phyloP scores from a whole-genome alignment of 2,888 invertebrate genomes.

The Cataglyphis altisquamis region DNA sequence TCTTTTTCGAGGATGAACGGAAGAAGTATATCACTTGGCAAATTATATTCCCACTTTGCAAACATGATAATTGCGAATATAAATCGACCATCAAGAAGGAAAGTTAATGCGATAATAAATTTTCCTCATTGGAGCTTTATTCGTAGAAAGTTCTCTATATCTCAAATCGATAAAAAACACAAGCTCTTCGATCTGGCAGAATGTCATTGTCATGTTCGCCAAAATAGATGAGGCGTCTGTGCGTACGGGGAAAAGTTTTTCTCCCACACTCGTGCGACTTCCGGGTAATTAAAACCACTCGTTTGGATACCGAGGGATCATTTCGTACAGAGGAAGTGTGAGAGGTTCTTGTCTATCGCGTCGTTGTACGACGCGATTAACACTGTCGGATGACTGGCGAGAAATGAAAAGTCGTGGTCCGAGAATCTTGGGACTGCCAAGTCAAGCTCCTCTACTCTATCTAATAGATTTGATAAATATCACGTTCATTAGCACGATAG shows the following conservation, averaged over 20 bases:
- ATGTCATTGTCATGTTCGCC: constrained; percentile 48
- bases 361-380: constrained; percentile 44
- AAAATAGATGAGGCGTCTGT: constrained; percentile 35
- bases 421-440: constrained; percentile 35
- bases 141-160: neutral
- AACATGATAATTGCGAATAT: constrained; percentile 12
- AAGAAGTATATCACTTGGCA: constrained; percentile 15
- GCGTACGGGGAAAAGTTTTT: constrained; percentile 28
- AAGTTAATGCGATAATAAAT: neutral
- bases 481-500: constrained; percentile 39
- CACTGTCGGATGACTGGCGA: constrained; percentile 47
- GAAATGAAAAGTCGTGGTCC: constrained; percentile 45
- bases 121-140: neutral
- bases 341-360: constrained; percentile 42
- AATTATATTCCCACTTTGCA: constrained; percentile 11
- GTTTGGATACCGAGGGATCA: constrained; percentile 41
- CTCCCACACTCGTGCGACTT: constrained; percentile 54
- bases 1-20: neutral
- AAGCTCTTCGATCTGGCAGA: constrained; percentile 6
- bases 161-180: neutral
- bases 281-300: constrained; percentile 61
- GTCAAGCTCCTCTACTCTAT: constrained; percentile 18
- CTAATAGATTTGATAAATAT: constrained; percentile 56
- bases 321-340: constrained; percentile 29
- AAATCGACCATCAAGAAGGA: neutral